Conservation (phyloP, 2,888 invertebrate genomes). For the Chaitophorus viminalis region DNA sequence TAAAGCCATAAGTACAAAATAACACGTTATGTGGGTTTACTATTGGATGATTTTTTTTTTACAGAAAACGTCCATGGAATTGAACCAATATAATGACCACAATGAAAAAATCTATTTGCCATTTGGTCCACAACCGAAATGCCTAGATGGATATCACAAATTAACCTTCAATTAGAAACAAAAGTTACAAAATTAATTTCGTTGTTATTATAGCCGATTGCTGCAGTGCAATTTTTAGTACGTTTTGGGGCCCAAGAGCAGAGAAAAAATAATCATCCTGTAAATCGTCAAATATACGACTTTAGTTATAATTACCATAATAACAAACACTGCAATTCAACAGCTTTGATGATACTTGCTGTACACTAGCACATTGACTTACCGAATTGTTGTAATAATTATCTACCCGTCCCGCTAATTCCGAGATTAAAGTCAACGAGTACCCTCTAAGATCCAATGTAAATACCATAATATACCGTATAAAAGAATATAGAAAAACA, state of each 20-base stretch:
- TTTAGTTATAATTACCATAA: background rate
- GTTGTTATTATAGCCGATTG: background rate
- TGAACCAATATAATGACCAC: too few species aligned
- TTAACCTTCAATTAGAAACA: background rate
- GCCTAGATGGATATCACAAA: background rate
- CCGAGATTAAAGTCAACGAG: background rate
- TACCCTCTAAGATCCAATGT: background rate
- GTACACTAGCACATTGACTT: background rate
- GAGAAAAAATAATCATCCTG: constrained; percentile 10
- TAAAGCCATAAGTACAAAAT: too few species aligned
- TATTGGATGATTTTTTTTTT: too few species aligned
- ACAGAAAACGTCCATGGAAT: too few species aligned
- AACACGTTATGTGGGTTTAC: too few species aligned
- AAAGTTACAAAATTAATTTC: background rate
- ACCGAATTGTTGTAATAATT: background rate
- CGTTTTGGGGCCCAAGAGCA: too few species aligned
- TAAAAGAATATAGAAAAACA: background rate
- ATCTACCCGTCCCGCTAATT: background rate
- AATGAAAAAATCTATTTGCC: too few species aligned
- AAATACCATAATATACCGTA: background rate
- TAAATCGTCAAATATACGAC: background rate
- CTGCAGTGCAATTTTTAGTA: too few species aligned
- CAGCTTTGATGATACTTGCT: background rate
- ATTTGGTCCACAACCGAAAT: background rate
- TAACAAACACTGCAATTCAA: background rate